Conservation (phyloP, 1,140 invertebrate species). For the Pentalonia nigronervosa region DNA sequence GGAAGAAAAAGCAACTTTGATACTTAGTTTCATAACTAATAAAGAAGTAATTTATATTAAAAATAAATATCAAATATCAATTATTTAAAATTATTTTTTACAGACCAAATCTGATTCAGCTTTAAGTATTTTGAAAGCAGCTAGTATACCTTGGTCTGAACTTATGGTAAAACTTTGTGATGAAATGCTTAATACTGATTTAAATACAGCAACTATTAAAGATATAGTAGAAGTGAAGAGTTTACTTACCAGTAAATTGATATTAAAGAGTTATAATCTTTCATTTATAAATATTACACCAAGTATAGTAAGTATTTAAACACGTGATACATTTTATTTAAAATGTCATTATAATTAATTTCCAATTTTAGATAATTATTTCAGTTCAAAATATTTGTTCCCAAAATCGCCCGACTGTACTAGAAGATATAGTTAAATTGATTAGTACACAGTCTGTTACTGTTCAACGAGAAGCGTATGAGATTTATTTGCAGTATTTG, state of each 20-base stretch:
- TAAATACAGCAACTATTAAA: constrained; percentile 36
- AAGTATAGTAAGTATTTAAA: constrained; percentile 40
- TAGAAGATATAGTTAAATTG: constrained; percentile 44
- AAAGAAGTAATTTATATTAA: constrained; percentile 25
- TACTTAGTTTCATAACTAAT: constrained; percentile 28
- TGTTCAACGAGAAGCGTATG: constrained; percentile 48
- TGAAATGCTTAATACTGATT: constrained; percentile 28
- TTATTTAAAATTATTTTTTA: background rate
- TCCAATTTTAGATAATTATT: constrained; percentile 29
- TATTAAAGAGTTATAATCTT: constrained; percentile 51
- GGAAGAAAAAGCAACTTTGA: constrained; percentile 48
- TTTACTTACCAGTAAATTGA: constrained; percentile 43
- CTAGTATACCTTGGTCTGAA: constrained; percentile 48
- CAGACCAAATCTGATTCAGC: constrained; percentile 38
- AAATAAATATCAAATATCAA: background rate
- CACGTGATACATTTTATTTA: background rate
- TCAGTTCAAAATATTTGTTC: constrained; percentile 50
- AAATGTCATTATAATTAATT: background rate
- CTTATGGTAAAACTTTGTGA: constrained; percentile 49
- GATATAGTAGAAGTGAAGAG: constrained; percentile 46
- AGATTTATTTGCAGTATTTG: constrained; percentile 36
- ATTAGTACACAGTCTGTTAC: constrained; percentile 45
- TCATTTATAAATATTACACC: constrained; percentile 43
- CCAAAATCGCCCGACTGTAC: constrained; percentile 36
- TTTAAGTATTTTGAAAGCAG: constrained; percentile 48